These are phyloP conservation scores for Ptychobarbus kaznakovi DNA, from an alignment of 2,797 vertebrate genomes.

Conservation along the genomic window DNA sequence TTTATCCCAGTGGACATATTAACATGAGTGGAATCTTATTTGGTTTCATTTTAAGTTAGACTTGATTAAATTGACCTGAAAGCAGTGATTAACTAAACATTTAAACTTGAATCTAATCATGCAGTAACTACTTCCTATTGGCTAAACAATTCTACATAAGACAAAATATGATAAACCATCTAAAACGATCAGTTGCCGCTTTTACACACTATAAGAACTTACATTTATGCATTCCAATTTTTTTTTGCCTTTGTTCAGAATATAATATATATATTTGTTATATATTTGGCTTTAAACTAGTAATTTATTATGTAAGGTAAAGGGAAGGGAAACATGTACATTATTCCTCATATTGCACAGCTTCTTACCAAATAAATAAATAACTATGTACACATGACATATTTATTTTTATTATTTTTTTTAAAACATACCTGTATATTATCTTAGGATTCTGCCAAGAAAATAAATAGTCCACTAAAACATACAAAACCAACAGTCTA, in stretches of 20 bases:
- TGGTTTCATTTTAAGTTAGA: neutral
- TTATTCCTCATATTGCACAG: neutral
- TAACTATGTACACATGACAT: too few relatives aligned
- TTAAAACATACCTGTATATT: too few relatives aligned
- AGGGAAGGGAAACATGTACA: neutral
- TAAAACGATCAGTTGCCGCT: neutral
- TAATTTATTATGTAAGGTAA: neutral
- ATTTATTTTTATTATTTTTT: too few relatives aligned
- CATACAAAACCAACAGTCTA: neutral
- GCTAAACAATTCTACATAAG: neutral
- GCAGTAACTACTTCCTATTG: neutral
- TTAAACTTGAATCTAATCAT: conserved; percentile 8
- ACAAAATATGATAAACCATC: neutral
- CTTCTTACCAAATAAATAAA: too few relatives aligned
- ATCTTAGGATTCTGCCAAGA: neutral
- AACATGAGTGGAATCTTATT: neutral
- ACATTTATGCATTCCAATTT: too few relatives aligned
- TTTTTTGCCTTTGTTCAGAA: neutral
- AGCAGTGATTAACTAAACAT: conserved; percentile 12
- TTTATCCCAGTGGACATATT: neutral
- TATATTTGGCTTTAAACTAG: neutral
- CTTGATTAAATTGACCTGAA: conserved; percentile 15
- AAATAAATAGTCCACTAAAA: neutral
- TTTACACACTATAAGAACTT: neutral
- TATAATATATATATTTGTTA: neutral